Base-by-base conservation (phyloP, 2,797 vertebrate species). In the Xyrichtys novacula region DNA sequence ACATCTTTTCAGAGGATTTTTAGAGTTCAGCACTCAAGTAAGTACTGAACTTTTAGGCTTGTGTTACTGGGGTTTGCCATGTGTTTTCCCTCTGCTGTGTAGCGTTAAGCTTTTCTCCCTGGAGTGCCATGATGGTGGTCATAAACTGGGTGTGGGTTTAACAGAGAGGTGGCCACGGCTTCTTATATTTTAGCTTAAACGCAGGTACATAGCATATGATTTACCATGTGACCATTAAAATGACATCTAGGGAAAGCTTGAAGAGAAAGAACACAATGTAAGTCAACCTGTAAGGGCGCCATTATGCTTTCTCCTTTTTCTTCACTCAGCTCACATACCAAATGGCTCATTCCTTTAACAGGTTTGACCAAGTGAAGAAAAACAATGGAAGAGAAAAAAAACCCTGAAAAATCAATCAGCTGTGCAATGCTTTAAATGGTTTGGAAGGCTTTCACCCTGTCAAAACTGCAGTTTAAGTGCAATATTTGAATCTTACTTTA, bases 1-100 rank as follows among this genome's bases (percentile, higher is more conserved):
- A 61, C 49, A 71, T 28, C 64, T 32, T 58, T 58, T 46, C 69
- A 55, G 46, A 80, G 57, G 44, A 70, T 88, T 83, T 46, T 89
- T 88, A 86, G 93, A 85, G 86, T 90, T 94, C 90, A 91, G 78
- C 90, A 77, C 90, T 94, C 80, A 85, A 76, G 85, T 7, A 40
- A 40, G 43, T 54, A 40, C 26, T 71, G 58, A 64, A 72, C 54
- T 48, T 63, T 70, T 22, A 58, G 58, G 36, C 43, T 52, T 55
- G 22, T 16, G 22, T 63, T 40, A 62, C 49, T 40, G 43, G 11
- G 22, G 48, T 20, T 12, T 56, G 31, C 47, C 46, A 42, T 52
- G 71, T 40, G 32, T 74, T 78, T 71, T 62, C 46, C 75, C 31
- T 91, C 85, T 76, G 91, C 84, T 63, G 90, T 88, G 80, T 85